Evolutionary conservation across 2,888 invertebrate species (phyloP).

Genomic region (Glaucopsyche alexis): DNA sequence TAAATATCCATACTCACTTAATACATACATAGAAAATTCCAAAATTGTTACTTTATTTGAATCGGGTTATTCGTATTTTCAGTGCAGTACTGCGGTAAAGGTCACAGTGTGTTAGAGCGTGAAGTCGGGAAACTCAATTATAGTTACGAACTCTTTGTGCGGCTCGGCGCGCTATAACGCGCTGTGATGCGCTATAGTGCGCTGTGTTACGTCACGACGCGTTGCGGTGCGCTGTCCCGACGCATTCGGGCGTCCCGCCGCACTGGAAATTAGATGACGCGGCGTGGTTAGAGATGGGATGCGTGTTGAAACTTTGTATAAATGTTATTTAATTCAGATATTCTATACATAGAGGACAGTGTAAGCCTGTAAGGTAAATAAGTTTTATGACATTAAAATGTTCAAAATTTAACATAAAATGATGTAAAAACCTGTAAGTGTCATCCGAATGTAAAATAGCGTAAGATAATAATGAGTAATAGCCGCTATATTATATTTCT

Average conservation of each 20-base stretch:
- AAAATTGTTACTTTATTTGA: background rate
- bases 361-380: background rate
- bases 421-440: no score
- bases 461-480: no score
- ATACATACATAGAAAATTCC: background rate
- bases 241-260: constrained; percentile 49
- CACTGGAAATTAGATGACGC: constrained; percentile 64
- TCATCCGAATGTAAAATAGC: no score
- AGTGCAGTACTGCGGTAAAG: background rate
- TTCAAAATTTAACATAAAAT: no score
- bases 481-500: no score
- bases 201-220: constrained; percentile 31
- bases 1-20: no score
- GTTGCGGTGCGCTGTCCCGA: constrained; percentile 47
- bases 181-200: constrained; percentile 38
- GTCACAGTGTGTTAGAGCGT: background rate
- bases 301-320: background rate
- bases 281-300: constrained; percentile 39
- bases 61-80: background rate
- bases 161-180: constrained; percentile 34
- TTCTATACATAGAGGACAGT: no score
- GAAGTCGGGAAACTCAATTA: constrained; percentile 33
- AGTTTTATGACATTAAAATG: no score
- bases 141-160: constrained; percentile 36
- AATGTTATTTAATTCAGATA: background rate